These are phyloP conservation scores for Hexactinellida sp. DNA, from an alignment of 37 sponge, comb jelly and placozoan genomes.

Conservation along the genomic window DNA sequence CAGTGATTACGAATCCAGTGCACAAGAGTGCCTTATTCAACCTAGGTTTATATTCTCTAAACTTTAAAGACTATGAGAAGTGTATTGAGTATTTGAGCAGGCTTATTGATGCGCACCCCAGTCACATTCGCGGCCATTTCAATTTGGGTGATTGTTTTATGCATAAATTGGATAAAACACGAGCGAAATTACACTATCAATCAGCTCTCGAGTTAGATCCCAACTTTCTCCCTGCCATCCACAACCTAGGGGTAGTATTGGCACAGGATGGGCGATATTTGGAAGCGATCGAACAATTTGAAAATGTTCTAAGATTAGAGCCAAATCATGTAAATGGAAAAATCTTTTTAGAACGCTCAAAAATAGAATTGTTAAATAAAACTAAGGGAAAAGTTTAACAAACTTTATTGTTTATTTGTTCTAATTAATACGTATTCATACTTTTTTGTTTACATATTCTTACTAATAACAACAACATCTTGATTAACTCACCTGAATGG, in stretches of 20 bases:
- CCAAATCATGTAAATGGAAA: neutral
- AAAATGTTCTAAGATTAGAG: neutral
- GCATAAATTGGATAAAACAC: neutral
- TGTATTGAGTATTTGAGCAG: neutral
- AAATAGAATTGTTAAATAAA: neutral
- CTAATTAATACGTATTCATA: too few relatives aligned
- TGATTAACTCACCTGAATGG: too few relatives aligned
- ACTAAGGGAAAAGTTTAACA: too few relatives aligned
- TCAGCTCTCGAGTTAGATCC: neutral
- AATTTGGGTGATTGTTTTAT: neutral
- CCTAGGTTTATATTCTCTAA: neutral
- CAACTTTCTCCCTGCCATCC: neutral
- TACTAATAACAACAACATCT: too few relatives aligned
- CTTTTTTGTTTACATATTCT: too few relatives aligned
- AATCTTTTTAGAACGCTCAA: neutral
- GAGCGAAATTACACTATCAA: constrained; percentile 1
- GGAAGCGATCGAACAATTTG: neutral
- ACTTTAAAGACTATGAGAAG: neutral
- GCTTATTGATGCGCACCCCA: neutral
- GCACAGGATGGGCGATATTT: neutral
- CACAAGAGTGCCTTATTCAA: neutral
- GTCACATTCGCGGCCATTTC: neutral
- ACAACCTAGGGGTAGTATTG: neutral
- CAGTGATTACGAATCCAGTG: neutral
- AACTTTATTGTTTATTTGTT: too few relatives aligned